A percentile compares a stretch with the other conserved stretches of the same genome.
Evolutionary conservation across 2,888 invertebrate genomes (phyloP).

Genomic region (Disparrhopalites patrizii): DNA sequence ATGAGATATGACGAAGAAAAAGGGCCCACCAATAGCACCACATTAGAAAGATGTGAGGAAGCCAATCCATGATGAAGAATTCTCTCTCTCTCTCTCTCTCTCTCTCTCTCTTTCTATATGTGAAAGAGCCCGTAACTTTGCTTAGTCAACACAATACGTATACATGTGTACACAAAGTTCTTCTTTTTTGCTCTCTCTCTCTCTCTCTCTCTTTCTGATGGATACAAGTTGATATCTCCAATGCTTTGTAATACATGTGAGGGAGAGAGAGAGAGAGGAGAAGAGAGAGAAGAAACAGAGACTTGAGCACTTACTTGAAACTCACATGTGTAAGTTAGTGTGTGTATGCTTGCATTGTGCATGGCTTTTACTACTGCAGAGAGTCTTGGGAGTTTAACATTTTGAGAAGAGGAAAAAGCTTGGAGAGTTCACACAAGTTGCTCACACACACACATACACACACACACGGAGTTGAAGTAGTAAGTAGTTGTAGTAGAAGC

Average conservation of each 20-base stretch:
- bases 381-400: too few relatives aligned
- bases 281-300: conserved; percentile 9
- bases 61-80: conserved; percentile 13
- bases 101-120: conserved; percentile 2
- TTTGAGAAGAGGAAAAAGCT: neutral
- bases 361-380: too few relatives aligned
- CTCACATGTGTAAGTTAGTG: conserved; percentile 8
- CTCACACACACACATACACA: neutral
- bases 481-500: neutral
- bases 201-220: conserved; percentile 18
- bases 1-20: too few relatives aligned
- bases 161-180: conserved; percentile 13
- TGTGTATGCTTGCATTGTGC: conserved; percentile 10
- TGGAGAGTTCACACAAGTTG: neutral
- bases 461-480: conserved; percentile 16
- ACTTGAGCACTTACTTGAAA: conserved; percentile 3
- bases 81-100: neutral
- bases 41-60: conserved; percentile 1
- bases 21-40: conserved; percentile 11
- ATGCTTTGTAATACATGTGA: neutral
- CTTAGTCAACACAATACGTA: conserved; percentile 13
- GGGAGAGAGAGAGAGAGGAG: conserved; percentile 11
- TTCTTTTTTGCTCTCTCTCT: conserved; percentile 1
- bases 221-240: conserved; percentile 22
- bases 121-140: conserved; percentile 15